phyloP scores from a whole-genome alignment of 2,797 vertebrate species.

The Microctenopoma lineatum region DNA sequence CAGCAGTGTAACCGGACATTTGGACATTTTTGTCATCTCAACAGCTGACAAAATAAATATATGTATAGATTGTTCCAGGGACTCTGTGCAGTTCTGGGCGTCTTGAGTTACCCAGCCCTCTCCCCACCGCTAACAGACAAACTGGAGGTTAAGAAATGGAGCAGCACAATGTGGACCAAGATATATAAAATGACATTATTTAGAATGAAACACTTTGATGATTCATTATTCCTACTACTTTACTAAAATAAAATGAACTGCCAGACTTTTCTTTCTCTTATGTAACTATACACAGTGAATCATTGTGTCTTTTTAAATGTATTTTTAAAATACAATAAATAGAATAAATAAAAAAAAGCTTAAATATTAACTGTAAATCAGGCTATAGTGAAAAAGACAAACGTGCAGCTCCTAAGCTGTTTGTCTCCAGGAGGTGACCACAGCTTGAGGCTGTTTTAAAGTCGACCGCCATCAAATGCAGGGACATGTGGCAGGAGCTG shows the following conservation, averaged over 20 bases:
- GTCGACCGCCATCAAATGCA: slow-evolving; percentile 67
- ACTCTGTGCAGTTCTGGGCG: slow-evolving; percentile 20
- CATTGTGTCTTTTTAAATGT: background rate
- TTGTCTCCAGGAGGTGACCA: slow-evolving; percentile 46
- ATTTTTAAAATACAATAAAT: too few species aligned
- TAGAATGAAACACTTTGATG: background rate
- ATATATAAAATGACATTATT: background rate
- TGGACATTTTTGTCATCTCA: slow-evolving; percentile 28
- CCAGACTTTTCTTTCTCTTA: slow-evolving; percentile 7
- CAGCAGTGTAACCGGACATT: slow-evolving; percentile 27
- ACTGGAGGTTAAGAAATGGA: slow-evolving; percentile 16
- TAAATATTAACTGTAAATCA: slow-evolving; percentile 23
- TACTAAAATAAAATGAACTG: background rate
- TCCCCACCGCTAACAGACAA: slow-evolving; percentile 3
- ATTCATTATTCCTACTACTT: too few species aligned
- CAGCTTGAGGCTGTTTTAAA: slow-evolving; percentile 54
- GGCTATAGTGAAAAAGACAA: slow-evolving; percentile 27
- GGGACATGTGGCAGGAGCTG: slow-evolving; percentile 71
- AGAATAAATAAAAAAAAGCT: too few species aligned
- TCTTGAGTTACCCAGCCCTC: slow-evolving; percentile 14
- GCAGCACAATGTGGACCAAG: slow-evolving; percentile 1
- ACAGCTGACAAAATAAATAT: slow-evolving; percentile 24
- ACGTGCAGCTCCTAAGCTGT: slow-evolving; percentile 28
- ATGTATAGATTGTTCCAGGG: slow-evolving; percentile 28
- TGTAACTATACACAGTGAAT: slow-evolving; percentile 10